Evolutionary conservation across 1,140 invertebrate species (phyloP).

Genomic region (Musca domestica): DNA sequence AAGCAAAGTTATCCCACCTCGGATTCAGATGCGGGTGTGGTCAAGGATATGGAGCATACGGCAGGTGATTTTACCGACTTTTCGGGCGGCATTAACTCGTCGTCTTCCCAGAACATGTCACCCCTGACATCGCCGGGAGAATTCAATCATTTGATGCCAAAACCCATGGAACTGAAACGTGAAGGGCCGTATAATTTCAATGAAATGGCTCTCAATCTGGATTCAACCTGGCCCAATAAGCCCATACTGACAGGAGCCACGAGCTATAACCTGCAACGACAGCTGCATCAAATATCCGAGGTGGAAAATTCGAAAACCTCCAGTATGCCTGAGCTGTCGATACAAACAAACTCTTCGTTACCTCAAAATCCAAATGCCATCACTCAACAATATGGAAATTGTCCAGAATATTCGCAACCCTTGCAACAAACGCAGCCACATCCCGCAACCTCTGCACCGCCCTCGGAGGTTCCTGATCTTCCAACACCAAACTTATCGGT

Average conservation of each 20-base stretch:
- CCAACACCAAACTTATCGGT: slow-evolving; percentile 50
- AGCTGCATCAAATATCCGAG: slow-evolving; percentile 39
- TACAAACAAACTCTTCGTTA: slow-evolving; percentile 14
- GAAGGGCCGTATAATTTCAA: slow-evolving; percentile 50
- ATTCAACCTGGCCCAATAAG: slow-evolving; percentile 45
- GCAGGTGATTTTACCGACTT: slow-evolving; percentile 44
- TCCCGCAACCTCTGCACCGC: slow-evolving; percentile 25
- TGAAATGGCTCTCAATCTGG: slow-evolving; percentile 49
- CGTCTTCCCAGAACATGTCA: slow-evolving; percentile 48
- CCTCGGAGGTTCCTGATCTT: slow-evolving; percentile 40
- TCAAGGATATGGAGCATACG: slow-evolving; percentile 44
- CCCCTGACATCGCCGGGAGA: slow-evolving; percentile 47
- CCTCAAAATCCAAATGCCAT: slow-evolving; percentile 4
- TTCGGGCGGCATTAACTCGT: slow-evolving; percentile 38
- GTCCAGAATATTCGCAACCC: slow-evolving; percentile 40
- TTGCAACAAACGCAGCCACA: slow-evolving; percentile 31
- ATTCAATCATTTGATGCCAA: slow-evolving; percentile 45
- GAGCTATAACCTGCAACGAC: slow-evolving; percentile 43
- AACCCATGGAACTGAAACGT: slow-evolving; percentile 48
- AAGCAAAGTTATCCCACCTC: slow-evolving; percentile 45
- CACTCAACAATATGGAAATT: slow-evolving; percentile 26
- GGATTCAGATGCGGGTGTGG: slow-evolving; percentile 46
- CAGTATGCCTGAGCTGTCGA: slow-evolving; percentile 46
- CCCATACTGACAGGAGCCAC: slow-evolving; percentile 34
- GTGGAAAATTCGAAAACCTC: slow-evolving; percentile 44